phyloP scores from a whole-genome alignment of 2,888 invertebrate species.

The Limnephilus rhombicus region DNA sequence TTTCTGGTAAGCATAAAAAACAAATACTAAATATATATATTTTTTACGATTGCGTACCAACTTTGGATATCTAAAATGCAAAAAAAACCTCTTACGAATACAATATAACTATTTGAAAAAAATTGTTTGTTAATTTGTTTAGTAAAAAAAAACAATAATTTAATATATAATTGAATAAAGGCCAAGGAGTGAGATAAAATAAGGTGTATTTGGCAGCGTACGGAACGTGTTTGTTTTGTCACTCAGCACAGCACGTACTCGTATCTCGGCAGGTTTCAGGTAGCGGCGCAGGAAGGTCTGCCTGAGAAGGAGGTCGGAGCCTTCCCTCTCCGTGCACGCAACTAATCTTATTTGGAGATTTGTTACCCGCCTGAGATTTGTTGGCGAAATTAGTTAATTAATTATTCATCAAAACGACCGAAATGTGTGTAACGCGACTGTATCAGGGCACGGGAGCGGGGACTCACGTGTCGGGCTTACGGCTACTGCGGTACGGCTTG shows the following conservation, averaged over 20 bases:
- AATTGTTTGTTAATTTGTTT: not conserved
- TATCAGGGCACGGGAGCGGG: constrained; percentile 62
- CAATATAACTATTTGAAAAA: no score
- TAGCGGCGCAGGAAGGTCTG: not conserved
- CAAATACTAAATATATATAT: not conserved
- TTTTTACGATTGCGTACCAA: no score
- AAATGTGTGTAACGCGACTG: constrained; percentile 63
- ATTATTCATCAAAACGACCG: constrained; percentile 66
- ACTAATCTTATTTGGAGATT: constrained; percentile 66
- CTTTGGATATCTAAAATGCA: no score
- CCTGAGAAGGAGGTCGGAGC: not conserved
- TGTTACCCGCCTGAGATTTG: constrained; percentile 65
- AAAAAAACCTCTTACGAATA: no score
- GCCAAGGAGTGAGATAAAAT: not conserved
- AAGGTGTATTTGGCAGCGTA: not conserved
- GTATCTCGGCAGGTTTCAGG: not conserved
- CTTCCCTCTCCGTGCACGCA: constrained; percentile 45
- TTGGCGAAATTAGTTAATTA: constrained; percentile 66
- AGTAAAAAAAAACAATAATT: not conserved
- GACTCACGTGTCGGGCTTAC: constrained; percentile 36
- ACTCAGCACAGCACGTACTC: not conserved
- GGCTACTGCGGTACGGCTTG: constrained; percentile 8
- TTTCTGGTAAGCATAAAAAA: not conserved
- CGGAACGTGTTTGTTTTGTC: not conserved
- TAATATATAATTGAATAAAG: not conserved